phyloP scores from a whole-genome alignment of 2,113 vertebrate species.

The Hippocampus mohnikei region DNA sequence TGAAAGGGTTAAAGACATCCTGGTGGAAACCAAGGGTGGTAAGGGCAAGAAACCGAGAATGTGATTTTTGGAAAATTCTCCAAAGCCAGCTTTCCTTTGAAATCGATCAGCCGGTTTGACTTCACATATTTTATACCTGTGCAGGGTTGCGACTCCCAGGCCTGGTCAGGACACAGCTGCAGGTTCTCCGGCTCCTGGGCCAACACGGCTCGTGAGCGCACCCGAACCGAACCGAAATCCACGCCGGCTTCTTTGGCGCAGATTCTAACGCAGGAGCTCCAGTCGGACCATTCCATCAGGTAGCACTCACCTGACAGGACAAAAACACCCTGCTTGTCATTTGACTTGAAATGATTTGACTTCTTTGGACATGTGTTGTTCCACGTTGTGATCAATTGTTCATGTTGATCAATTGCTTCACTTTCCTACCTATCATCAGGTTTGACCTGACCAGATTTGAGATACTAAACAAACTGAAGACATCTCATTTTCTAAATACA shows the following conservation, averaged over 20 bases:
- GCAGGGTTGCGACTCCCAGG: slow-evolving; percentile 85
- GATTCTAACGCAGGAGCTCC: slow-evolving; percentile 88
- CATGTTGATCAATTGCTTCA: too few relatives aligned
- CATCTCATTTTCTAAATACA: too few relatives aligned
- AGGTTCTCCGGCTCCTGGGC: slow-evolving; percentile 92
- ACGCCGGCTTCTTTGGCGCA: slow-evolving; percentile 87
- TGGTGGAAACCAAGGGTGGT: too few relatives aligned
- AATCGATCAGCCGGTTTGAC: too few relatives aligned
- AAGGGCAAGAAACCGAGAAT: too few relatives aligned
- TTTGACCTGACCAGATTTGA: too few relatives aligned
- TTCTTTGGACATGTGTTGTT: background rate
- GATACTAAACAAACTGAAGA: too few relatives aligned
- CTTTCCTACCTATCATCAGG: too few relatives aligned
- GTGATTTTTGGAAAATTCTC: background rate
- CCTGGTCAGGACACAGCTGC: slow-evolving; percentile 88
- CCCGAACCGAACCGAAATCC: slow-evolving; percentile 85
- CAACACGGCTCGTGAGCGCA: slow-evolving; percentile 86
- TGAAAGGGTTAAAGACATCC: too few relatives aligned
- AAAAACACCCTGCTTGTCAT: background rate
- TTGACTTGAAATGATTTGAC: background rate
- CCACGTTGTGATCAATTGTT: background rate
- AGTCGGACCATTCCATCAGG: slow-evolving; percentile 93
- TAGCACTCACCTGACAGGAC: slow-evolving; percentile 87
- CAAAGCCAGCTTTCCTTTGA: background rate
- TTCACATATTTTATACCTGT: slow-evolving; percentile 63